phyloP scores from a whole-genome alignment of 2,888 invertebrate species.

The Eretmocerus hayati region DNA sequence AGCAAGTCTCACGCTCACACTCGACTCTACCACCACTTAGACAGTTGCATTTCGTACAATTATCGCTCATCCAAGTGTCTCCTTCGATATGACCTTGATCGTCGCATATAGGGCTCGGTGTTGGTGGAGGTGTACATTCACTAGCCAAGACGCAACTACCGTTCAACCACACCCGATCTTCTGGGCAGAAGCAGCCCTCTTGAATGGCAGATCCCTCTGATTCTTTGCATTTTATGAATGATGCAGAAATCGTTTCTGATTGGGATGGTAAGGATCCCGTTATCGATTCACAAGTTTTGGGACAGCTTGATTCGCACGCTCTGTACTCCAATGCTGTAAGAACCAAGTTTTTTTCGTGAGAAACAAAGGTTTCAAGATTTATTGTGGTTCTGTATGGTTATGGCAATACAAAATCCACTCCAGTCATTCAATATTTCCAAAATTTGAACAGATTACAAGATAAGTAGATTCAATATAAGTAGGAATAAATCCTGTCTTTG shows the following conservation, averaged over 20 bases:
- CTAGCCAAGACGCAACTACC: constrained; percentile 64
- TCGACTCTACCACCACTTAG: constrained; percentile 48
- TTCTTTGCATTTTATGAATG: constrained; percentile 25
- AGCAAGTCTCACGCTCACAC: constrained; percentile 59
- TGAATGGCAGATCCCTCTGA: constrained; percentile 49
- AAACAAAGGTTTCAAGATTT: no score
- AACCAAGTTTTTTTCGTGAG: no score
- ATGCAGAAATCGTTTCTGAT: no score
- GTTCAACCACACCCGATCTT: constrained; percentile 62
- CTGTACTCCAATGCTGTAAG: no score
- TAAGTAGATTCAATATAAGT: no score
- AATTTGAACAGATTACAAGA: no score
- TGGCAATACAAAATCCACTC: no score
- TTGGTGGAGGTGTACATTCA: constrained; percentile 61
- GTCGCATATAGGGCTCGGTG: no score
- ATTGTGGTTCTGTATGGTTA: no score
- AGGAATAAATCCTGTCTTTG: no score
- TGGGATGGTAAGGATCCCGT: constrained; percentile 45
- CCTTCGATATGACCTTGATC: constrained; percentile 63
- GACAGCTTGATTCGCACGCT: constrained; percentile 57
- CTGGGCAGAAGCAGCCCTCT: constrained; percentile 83
- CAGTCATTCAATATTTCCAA: no score
- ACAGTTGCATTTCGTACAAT: constrained; percentile 70
- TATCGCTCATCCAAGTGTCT: constrained; percentile 62
- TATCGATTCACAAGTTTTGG: constrained; percentile 59